phyloP scores from a whole-genome alignment of 2,113 vertebrate species.

The Labeo catla region DNA sequence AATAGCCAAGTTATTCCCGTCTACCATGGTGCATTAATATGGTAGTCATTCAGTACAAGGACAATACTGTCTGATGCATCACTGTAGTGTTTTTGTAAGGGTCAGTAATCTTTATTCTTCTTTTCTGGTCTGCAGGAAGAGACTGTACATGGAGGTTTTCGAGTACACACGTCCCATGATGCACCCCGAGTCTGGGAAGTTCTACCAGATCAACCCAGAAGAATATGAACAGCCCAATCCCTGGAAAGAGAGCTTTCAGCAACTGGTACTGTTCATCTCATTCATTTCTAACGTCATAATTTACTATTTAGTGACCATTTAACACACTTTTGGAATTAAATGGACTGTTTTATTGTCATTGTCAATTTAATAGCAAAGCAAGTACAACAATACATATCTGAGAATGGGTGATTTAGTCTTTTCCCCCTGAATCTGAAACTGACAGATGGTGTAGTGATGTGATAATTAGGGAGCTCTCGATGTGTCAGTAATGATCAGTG shows the following conservation, averaged over 20 bases:
- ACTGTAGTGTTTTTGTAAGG: neutral
- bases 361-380: neutral
- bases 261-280: constrained; percentile 80
- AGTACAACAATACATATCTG: neutral
- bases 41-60: neutral
- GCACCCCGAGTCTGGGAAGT: constrained; percentile 98
- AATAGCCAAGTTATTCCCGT: too few species aligned
- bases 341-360: neutral
- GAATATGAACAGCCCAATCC: constrained; percentile 97
- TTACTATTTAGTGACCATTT: neutral
- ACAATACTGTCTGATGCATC: neutral
- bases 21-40: neutral
- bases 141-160: constrained; percentile 98
- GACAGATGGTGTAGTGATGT: constrained; percentile 17
- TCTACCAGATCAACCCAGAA: constrained; percentile 98
- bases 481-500: neutral
- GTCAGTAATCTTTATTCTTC: neutral
- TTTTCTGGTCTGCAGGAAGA: constrained; percentile 82
- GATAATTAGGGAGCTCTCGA: neutral
- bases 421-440: neutral
- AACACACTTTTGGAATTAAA: neutral
- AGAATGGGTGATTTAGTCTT: neutral
- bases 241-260: constrained; percentile 99
- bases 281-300: neutral
- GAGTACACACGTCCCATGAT: constrained; percentile 99